Percentiles rank a stretch among this genome's conserved stretches.
These are phyloP conservation scores for Phoeniculus purpureus DNA, from an alignment of 2,797 vertebrate species.

Conservation along the genomic window DNA sequence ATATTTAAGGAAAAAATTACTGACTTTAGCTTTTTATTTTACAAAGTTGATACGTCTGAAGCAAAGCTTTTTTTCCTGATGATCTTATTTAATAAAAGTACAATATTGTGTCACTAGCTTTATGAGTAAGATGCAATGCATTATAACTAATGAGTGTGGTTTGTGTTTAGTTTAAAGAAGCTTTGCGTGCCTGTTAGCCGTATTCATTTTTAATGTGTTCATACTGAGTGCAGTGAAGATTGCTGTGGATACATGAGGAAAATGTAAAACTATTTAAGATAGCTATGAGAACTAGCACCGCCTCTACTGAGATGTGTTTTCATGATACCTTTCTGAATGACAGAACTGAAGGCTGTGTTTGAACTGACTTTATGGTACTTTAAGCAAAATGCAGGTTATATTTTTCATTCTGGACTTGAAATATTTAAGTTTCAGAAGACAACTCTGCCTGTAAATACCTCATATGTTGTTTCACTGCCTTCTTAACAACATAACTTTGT, in stretches of 20 bases:
- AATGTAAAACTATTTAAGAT: background rate
- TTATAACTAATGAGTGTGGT: background rate
- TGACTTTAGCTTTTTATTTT: background rate
- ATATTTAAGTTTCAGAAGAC: background rate
- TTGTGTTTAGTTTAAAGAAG: background rate
- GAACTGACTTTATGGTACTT: background rate
- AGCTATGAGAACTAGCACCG: background rate
- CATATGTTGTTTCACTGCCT: background rate
- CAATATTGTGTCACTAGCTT: background rate
- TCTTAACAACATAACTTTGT: background rate
- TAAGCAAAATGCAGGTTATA: background rate
- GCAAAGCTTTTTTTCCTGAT: background rate
- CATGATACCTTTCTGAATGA: background rate
- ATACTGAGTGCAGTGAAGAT: background rate
- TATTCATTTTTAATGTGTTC: background rate
- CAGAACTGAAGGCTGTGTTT: background rate
- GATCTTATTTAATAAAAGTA: background rate
- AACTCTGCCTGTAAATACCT: background rate
- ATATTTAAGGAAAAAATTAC: background rate
- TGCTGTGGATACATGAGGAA: background rate
- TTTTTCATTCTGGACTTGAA: background rate
- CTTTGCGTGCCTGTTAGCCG: background rate
- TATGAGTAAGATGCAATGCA: background rate
- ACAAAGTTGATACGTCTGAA: background rate
- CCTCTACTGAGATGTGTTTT: background rate